These are phyloP conservation scores for Sitta europaea DNA, from an alignment of 2,113 vertebrate species.

Conservation along the genomic window DNA sequence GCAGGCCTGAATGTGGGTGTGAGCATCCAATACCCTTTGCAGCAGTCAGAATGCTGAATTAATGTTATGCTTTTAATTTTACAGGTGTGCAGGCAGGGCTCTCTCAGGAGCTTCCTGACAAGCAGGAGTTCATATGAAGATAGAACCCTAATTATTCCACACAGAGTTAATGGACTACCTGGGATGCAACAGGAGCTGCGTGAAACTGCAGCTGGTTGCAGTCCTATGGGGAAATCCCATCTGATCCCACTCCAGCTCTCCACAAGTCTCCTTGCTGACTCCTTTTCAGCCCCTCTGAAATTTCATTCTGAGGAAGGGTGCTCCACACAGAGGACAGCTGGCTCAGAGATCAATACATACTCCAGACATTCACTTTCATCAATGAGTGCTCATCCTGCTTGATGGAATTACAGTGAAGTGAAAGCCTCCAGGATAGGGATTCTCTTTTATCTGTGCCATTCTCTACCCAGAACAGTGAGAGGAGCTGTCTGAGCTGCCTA, in stretches of 20 bases:
- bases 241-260: background rate
- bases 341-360: background rate
- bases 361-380: background rate
- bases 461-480: background rate
- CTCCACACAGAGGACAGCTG: background rate
- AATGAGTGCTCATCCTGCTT: background rate
- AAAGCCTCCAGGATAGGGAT: background rate
- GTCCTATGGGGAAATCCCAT: background rate
- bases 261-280: background rate
- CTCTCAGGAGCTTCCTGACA: background rate
- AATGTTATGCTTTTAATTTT: background rate
- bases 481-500: background rate
- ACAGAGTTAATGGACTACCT: background rate
- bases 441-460: background rate
- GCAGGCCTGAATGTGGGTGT: rapidly evolving
- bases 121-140: background rate
- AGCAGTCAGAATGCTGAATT: background rate
- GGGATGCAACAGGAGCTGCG: background rate
- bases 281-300: background rate
- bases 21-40: rapidly evolving
- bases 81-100: background rate
- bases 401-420: background rate
- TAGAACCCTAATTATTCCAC: background rate
- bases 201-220: background rate
- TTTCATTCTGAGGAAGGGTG: background rate